Evolutionary conservation across 2,113 vertebrate genomes (phyloP), one percentile per base, ranked within the genome.

Genomic region (Hemiscyllium ocellatum): DNA sequence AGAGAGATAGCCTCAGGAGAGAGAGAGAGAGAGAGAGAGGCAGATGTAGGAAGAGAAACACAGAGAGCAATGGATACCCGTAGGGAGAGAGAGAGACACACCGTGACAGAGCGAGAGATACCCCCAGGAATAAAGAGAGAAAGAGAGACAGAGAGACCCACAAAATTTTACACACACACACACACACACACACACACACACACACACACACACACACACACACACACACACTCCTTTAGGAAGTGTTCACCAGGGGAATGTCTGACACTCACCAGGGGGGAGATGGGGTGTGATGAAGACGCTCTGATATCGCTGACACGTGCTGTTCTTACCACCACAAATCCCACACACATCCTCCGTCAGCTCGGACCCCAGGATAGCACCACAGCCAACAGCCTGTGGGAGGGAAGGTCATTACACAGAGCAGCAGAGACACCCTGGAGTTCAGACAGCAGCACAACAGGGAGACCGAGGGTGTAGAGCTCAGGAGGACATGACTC

Each of bases 301-400:
- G 78, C 97, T 98, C 96, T 97, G 98, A 96, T 99, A 98, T 7
- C 98, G 98, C 50, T 98, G 96, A 22, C 99, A 99, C 2, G 98
- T 97, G 96, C 97, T 97, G 95, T 98, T 98, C 93, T 97, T 96
- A 3, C 98, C 97, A 0, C 97, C 97, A 96, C 99, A 99, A 94
- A 96, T 98, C 96, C 98, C 98, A 85, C 99, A 99, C 96, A 96
- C 97, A 3, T 99, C 98, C 10, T 98, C 97, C 90, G 96, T 97
- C 1, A 97, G 61, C 24, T 97, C 96, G 0, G 98, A 98, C 61
- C 98, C 99, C 96, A 99, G 97, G 96, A 99, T 97, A 96, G 98
- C 98, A 4, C 99, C 98, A 78, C 99, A 99, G 96, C 99, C 99
- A 0, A 98, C 98, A 13, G 96, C 98, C 99, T 99, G 95, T 0